Evolutionary conservation across 2,888 invertebrate genomes (phyloP).

Genomic region (Isoperla grammatica): DNA sequence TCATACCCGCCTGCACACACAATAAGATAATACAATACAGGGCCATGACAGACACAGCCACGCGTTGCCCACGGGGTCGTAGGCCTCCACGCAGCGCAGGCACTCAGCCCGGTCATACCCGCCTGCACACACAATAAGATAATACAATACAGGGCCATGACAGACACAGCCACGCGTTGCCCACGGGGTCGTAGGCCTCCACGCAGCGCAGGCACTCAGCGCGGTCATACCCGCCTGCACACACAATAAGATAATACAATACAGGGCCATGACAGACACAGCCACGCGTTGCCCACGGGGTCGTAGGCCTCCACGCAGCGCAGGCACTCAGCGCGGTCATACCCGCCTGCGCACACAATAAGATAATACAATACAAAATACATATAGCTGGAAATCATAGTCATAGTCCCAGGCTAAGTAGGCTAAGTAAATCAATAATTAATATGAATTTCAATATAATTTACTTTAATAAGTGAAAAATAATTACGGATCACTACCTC

Average conservation of each 20-base stretch:
- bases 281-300: slow-evolving; percentile 64
- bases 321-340: slow-evolving; percentile 79
- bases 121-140: slow-evolving; percentile 43
- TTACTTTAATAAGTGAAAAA: no score
- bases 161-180: slow-evolving; percentile 63
- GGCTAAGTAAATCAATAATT: neutral
- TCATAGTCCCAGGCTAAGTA: neutral
- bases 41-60: slow-evolving; percentile 54
- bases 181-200: slow-evolving; percentile 65
- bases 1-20: slow-evolving; percentile 64
- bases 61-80: slow-evolving; percentile 60
- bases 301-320: slow-evolving; percentile 69
- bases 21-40: neutral
- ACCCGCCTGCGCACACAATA: slow-evolving; percentile 53
- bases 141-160: neutral
- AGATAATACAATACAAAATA: slow-evolving; percentile 2
- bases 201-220: slow-evolving; percentile 72
- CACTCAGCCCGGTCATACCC: slow-evolving; percentile 83
- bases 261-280: slow-evolving; percentile 41
- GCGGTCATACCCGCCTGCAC: slow-evolving; percentile 70
- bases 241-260: slow-evolving; percentile 5
- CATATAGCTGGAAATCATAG: no score
- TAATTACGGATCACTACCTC: no score
- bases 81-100: slow-evolving; percentile 67
- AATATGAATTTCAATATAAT: neutral